Evolutionary conservation across 2,888 invertebrate genomes (phyloP).

Genomic region (Sminthurides aquaticus): DNA sequence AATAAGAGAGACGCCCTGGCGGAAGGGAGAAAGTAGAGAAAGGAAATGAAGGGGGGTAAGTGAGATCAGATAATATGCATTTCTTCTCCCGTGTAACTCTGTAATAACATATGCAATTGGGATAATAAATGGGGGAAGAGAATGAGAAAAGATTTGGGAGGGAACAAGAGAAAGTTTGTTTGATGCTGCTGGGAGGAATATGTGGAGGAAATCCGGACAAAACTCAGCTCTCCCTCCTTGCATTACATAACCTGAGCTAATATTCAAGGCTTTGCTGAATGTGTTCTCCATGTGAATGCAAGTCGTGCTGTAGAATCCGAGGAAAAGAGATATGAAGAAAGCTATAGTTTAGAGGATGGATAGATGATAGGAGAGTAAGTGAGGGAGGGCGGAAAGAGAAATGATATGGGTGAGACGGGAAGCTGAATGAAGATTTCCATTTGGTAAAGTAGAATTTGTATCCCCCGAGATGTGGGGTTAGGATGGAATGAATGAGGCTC

Average conservation of each 20-base stretch:
- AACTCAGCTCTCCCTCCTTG: not conserved
- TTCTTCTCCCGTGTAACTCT: not conserved
- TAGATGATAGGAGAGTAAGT: too few species aligned
- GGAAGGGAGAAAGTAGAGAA: too few species aligned
- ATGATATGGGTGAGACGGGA: too few species aligned
- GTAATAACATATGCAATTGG: not conserved
- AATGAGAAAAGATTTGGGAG: not conserved
- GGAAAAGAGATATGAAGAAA: too few species aligned
- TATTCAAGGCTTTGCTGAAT: not conserved
- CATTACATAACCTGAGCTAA: not conserved
- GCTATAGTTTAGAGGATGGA: too few species aligned
- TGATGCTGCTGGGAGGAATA: not conserved
- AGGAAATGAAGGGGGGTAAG: not conserved
- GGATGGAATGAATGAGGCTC: not conserved
- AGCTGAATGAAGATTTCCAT: not conserved
- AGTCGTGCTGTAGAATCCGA: too few species aligned
- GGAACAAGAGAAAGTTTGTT: not conserved
- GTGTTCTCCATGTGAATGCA: too few species aligned
- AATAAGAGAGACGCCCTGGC: too few species aligned
- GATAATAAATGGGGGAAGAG: not conserved
- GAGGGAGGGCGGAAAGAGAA: too few species aligned
- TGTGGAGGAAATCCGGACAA: not conserved
- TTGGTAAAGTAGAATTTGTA: not conserved
- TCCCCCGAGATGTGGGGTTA: not conserved
- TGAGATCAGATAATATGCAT: not conserved